A percentile compares a stretch with the other conserved stretches of the same genome.
phyloP scores from a whole-genome alignment of 2,113 vertebrate species.

The Psilopsiagon aymara region DNA sequence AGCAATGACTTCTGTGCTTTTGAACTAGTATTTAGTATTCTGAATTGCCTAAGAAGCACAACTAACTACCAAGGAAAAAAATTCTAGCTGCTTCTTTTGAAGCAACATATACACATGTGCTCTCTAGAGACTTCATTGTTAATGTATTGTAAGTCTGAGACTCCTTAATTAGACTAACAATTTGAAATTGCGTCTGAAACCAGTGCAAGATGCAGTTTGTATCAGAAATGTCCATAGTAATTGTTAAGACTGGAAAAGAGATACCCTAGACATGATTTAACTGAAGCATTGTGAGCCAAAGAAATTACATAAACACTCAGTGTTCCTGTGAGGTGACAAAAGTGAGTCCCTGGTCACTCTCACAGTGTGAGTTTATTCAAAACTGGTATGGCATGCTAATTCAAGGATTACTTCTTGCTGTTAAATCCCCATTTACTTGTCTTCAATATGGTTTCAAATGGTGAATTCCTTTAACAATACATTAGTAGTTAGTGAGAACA shows the following conservation, averaged over 20 bases:
- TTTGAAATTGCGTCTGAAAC: background rate
- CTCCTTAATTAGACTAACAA: background rate
- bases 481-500: background rate
- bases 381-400: background rate
- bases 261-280: background rate
- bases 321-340: background rate
- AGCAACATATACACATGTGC: background rate
- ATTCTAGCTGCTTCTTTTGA: background rate
- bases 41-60: background rate
- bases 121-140: background rate
- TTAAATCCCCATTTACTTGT: background rate
- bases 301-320: background rate
- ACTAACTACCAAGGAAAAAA: background rate
- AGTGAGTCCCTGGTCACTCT: background rate
- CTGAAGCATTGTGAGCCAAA: background rate
- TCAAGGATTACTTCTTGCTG: background rate
- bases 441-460: background rate
- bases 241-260: background rate
- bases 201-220: background rate
- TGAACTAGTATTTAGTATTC: rapidly evolving
- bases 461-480: background rate
- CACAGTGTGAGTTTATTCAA: background rate
- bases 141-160: background rate
- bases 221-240: background rate
- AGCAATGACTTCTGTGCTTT: background rate